phyloP scores from a whole-genome alignment of 2,888 invertebrate species.

The Panzeria rudis region DNA sequence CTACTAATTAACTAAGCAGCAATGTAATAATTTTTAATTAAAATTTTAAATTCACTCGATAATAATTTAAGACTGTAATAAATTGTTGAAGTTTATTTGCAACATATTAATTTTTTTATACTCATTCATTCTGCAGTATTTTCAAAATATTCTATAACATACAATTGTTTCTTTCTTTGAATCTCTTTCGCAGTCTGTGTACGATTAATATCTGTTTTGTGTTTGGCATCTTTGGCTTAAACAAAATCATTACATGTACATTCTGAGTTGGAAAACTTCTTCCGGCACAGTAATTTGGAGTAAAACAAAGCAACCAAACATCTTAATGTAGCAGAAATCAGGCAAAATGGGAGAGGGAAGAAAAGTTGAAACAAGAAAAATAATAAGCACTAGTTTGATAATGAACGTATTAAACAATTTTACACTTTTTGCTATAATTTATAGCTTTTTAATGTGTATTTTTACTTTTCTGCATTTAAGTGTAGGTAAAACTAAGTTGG shows the following conservation, averaged over 20 bases:
- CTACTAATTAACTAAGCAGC: background rate
- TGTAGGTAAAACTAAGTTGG: background rate
- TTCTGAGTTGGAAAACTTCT: background rate
- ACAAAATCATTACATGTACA: slow-evolving; percentile 9
- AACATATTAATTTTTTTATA: background rate
- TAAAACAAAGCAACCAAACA: slow-evolving; percentile 1
- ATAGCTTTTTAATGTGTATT: slow-evolving; percentile 31
- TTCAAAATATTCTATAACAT: background rate
- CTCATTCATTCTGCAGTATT: background rate
- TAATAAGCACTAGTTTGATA: slow-evolving; percentile 60
- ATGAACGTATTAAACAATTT: slow-evolving; percentile 57
- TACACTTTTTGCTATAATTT: slow-evolving; percentile 60
- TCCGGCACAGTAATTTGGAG: slow-evolving; percentile 29
- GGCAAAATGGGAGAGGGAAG: background rate
- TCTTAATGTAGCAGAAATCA: slow-evolving; percentile 2
- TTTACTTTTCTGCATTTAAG: background rate
- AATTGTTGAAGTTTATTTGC: slow-evolving; percentile 31
- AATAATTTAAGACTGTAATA: slow-evolving; percentile 14
- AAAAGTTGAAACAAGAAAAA: slow-evolving; percentile 42
- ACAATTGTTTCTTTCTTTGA: slow-evolving; percentile 2
- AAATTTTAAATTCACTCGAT: slow-evolving; percentile 35
- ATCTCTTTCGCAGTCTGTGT: background rate
- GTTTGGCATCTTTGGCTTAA: slow-evolving; percentile 26
- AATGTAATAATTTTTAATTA: slow-evolving; percentile 38
- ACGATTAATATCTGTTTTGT: slow-evolving; percentile 17